These are phyloP conservation scores for Porphyrio hochstetteri DNA, from an alignment of 2,113 vertebrate species.

Conservation along the genomic window DNA sequence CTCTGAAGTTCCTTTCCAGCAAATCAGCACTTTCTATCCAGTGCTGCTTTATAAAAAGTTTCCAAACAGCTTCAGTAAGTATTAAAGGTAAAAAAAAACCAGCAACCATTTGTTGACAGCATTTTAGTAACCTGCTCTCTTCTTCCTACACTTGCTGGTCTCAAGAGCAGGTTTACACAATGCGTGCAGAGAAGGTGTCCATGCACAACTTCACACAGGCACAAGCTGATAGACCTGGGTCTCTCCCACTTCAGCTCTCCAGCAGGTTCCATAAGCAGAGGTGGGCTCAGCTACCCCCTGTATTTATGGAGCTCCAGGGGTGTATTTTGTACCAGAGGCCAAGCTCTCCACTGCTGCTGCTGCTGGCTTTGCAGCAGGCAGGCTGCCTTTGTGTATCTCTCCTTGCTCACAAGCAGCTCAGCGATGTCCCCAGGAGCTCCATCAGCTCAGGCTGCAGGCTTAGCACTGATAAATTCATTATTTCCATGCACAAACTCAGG, in stretches of 20 bases:
- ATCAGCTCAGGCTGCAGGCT: not conserved
- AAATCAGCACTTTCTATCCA: not conserved
- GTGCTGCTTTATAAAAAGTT: not conserved
- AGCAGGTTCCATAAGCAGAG: not conserved
- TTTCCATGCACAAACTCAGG: not conserved
- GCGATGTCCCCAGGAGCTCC: not conserved
- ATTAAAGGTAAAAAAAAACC: too few relatives aligned
- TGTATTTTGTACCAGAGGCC: not conserved
- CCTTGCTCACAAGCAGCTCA: not conserved
- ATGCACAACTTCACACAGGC: rapidly evolving
- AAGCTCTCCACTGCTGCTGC: not conserved
- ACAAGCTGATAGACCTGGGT: not conserved
- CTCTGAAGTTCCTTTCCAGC: not conserved
- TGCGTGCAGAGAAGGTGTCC: not conserved
- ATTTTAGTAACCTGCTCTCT: too few relatives aligned
- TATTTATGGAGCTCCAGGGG: not conserved
- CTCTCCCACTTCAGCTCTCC: not conserved
- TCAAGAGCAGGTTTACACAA: not conserved
- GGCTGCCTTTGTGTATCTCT: not conserved
- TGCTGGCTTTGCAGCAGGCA: not conserved
- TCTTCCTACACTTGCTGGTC: not conserved
- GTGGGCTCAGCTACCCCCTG: not conserved
- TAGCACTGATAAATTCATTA: not conserved
- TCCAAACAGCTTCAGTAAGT: not conserved
- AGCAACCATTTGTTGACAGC: too few relatives aligned